Evolutionary conservation across 92 coral and sea anemone genomes (phyloP).

Genomic region (Porites divaricata): DNA sequence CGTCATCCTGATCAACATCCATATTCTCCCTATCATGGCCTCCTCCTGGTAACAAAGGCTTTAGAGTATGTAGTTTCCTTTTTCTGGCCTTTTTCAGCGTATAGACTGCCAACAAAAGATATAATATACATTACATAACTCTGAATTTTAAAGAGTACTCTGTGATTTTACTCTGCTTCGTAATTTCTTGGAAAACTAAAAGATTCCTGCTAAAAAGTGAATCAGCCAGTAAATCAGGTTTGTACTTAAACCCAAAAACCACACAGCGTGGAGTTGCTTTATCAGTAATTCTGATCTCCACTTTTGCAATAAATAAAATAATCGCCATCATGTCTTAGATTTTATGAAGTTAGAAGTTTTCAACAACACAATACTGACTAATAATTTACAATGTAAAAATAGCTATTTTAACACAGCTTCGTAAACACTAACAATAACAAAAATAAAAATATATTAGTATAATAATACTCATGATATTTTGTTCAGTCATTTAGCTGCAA

Average conservation of each 20-base stretch:
- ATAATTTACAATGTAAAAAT: too few species aligned
- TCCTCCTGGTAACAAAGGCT: conserved; percentile 61
- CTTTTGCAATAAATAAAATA: too few species aligned
- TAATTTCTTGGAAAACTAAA: too few species aligned
- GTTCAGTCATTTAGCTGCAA: neutral
- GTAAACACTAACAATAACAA: neutral
- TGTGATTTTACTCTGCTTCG: neutral
- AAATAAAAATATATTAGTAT: neutral
- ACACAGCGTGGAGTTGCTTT: too few species aligned
- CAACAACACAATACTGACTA: too few species aligned
- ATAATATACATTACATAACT: neutral
- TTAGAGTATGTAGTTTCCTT: conserved; percentile 67
- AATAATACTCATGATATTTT: too few species aligned
- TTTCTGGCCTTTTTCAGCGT: conserved; percentile 73
- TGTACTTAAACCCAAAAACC: too few species aligned
- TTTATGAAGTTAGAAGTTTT: too few species aligned
- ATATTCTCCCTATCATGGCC: conserved; percentile 15
- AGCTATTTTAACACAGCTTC: neutral
- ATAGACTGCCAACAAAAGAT: conserved; percentile 63
- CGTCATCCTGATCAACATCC: conserved; percentile 67
- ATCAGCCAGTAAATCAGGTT: too few species aligned
- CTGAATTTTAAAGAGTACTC: neutral
- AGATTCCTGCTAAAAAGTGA: too few species aligned
- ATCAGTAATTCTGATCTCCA: too few species aligned
- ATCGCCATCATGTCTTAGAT: too few species aligned